A percentile compares a stretch with the other conserved stretches of the same genome.
These are phyloP conservation scores for Cotesia chilonis DNA, from an alignment of 1,140 invertebrate genomes.

Conservation along the genomic window DNA sequence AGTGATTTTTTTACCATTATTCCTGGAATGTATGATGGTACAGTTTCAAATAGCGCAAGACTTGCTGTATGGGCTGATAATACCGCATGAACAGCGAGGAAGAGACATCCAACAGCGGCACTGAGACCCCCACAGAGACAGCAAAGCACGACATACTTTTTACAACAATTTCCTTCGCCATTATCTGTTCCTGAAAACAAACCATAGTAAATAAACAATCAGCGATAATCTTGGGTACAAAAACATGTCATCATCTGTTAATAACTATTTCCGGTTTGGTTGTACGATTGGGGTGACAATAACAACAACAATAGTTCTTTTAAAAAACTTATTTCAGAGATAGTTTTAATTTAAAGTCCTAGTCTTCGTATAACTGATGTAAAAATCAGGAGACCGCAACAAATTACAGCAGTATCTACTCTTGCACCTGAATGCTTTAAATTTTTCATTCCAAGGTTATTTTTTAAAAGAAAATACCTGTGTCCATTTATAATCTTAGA, in stretches of 20 bases:
- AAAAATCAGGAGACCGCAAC: conserved; percentile 31
- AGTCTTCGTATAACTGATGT: background rate
- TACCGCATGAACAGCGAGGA: conserved; percentile 79
- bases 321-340: conserved; percentile 17
- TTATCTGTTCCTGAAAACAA: conserved; percentile 41
- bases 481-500: background rate
- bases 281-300: conserved; percentile 10
- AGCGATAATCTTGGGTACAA: background rate
- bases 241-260: background rate
- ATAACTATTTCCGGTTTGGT: background rate
- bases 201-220: background rate
- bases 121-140: conserved; percentile 77
- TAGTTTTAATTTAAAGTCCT: background rate
- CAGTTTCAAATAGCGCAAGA: conserved; percentile 83
- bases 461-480: conserved; percentile 6
- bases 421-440: background rate
- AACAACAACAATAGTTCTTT: conserved; percentile 8
- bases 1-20: conserved; percentile 71
- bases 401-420: conserved; percentile 25
- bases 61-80: conserved; percentile 81
- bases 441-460: background rate
- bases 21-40: conserved; percentile 83
- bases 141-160: conserved; percentile 81
- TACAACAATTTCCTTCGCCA: conserved; percentile 58
- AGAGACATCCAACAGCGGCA: conserved; percentile 76